These are phyloP conservation scores for Hyperoplus lanceolatus DNA, from an alignment of 2,797 vertebrate species.

Conservation along the genomic window DNA sequence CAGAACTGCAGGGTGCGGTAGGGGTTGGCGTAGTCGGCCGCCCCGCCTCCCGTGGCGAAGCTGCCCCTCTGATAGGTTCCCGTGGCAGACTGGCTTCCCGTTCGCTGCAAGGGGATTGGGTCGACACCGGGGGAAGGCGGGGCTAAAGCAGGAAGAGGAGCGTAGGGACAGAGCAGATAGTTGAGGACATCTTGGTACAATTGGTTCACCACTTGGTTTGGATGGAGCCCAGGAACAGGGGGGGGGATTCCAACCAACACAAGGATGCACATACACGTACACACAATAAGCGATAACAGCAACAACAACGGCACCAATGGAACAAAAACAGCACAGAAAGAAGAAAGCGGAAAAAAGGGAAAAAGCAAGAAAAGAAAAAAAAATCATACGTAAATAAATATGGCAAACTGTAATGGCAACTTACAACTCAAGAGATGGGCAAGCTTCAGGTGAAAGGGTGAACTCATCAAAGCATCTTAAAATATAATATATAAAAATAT, in stretches of 20 bases:
- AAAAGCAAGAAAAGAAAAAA: constrained; percentile 37
- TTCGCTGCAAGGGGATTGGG: constrained; percentile 99
- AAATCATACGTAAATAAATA: constrained; percentile 14
- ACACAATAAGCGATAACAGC: constrained; percentile 29
- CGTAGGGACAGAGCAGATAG: constrained; percentile 96
- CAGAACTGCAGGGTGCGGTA: constrained; percentile 99
- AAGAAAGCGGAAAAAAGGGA: constrained; percentile 22
- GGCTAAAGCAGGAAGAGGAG: constrained; percentile 94
- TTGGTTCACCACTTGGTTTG: constrained; percentile 93
- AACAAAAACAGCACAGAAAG: constrained; percentile 11
- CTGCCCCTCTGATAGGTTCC: constrained; percentile 95
- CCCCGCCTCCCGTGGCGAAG: constrained; percentile 90
- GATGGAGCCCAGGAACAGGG: constrained; percentile 70
- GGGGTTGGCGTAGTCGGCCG: constrained; percentile 92
- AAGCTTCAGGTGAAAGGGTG: constrained; percentile 15
- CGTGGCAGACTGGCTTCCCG: constrained; percentile 94
- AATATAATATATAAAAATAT: constrained; percentile 38
- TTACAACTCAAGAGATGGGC: constrained; percentile 21
- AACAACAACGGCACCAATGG: constrained; percentile 44
- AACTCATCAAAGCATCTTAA: constrained; percentile 30
- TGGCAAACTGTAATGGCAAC: constrained; percentile 12
- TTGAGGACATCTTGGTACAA: constrained; percentile 98
- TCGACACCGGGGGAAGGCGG: constrained; percentile 99
- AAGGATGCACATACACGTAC: constrained; percentile 27
- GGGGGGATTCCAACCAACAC: constrained; percentile 43